These are phyloP conservation scores for Maniola jurtina DNA, from an alignment of 1,140 invertebrate genomes.

Conservation along the genomic window DNA sequence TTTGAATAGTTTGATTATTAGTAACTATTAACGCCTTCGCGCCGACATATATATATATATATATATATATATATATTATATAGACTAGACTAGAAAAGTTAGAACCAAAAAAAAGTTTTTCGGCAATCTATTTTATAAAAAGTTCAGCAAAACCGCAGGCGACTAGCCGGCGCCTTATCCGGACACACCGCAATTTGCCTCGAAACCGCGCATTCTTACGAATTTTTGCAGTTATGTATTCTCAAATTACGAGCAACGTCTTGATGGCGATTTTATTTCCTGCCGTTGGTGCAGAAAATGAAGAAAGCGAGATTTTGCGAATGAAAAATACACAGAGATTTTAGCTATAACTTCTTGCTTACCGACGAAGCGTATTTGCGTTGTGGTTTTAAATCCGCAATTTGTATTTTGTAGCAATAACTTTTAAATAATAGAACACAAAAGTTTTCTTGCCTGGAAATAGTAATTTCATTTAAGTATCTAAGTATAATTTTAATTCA, in stretches of 20 bases:
- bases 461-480: neutral
- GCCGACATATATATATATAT: too few species aligned
- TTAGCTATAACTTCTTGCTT: slow-evolving; percentile 23
- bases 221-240: slow-evolving; percentile 67
- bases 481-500: neutral
- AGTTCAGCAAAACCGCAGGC: neutral
- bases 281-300: slow-evolving; percentile 56
- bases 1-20: too few species aligned
- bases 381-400: slow-evolving; percentile 4
- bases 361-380: slow-evolving; percentile 17
- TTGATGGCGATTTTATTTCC: slow-evolving; percentile 74
- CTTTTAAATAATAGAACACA: neutral
- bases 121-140: slow-evolving; percentile 11
- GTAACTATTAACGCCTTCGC: too few species aligned
- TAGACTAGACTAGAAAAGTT: too few species aligned
- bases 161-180: slow-evolving; percentile 45
- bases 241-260: slow-evolving; percentile 67
- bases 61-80: too few species aligned
- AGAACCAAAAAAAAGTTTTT: too few species aligned
- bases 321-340: slow-evolving; percentile 27
- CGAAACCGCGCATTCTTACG: slow-evolving; percentile 52
- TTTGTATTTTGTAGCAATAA: slow-evolving; percentile 5
- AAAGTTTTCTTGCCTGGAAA: neutral
- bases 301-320: slow-evolving; percentile 53
- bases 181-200: slow-evolving; percentile 54